Conservation (phyloP, 2,113 vertebrate species). For the Taxidea taxus region DNA sequence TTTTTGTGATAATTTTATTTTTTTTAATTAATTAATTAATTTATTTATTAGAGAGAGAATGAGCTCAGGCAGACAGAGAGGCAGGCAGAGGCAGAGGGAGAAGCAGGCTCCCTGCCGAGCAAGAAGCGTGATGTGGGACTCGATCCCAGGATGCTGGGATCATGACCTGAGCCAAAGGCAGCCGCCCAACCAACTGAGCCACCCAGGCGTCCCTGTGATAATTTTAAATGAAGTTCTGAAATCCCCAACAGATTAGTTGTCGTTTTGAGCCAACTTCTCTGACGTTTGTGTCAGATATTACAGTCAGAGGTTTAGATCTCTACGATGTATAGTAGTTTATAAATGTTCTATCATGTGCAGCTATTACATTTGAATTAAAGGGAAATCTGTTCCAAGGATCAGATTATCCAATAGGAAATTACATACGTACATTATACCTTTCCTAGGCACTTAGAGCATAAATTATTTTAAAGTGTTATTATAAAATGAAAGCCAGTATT, state of each 20-base stretch:
- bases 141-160: too few species aligned
- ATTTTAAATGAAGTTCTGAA: constrained; percentile 5
- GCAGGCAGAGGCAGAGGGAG: too few species aligned
- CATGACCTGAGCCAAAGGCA: too few species aligned
- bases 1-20: too few species aligned
- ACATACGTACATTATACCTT: not conserved
- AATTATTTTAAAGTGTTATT: constrained; percentile 5
- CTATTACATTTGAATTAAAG: not conserved
- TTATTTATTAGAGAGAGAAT: too few species aligned
- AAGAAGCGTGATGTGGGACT: too few species aligned
- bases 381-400: not conserved
- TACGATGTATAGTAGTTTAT: constrained; percentile 2
- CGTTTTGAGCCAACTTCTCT: not conserved
- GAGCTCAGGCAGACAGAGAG: too few species aligned
- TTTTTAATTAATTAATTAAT: too few species aligned
- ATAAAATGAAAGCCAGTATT: not conserved
- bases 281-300: not conserved
- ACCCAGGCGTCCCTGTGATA: not conserved
- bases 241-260: not conserved
- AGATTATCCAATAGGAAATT: not conserved
- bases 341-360: not conserved
- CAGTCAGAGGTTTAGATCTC: not conserved
- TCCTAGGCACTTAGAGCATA: not conserved
- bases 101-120: too few species aligned
- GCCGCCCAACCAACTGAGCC: too few species aligned